phyloP scores from a whole-genome alignment of 2,888 invertebrate species.

The Lepetodrilus schrolli region DNA sequence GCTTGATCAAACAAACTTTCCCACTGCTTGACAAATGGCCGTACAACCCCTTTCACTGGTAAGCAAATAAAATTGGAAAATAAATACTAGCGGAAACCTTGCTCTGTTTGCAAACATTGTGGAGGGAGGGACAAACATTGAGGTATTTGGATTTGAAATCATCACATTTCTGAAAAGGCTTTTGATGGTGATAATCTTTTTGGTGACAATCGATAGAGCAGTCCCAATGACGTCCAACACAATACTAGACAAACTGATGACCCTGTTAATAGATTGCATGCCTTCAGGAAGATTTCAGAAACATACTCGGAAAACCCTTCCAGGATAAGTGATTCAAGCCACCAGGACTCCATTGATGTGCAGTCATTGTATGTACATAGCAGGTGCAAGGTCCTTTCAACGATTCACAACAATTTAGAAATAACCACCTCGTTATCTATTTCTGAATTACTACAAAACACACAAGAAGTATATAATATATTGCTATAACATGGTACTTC shows the following conservation, averaged over 20 bases:
- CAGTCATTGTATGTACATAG: too few species aligned
- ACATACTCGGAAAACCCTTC: too few species aligned
- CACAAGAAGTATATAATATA: too few species aligned
- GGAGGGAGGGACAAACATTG: not conserved
- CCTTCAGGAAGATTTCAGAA: not conserved
- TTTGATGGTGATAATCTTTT: slow-evolving; percentile 19
- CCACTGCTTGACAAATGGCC: not conserved
- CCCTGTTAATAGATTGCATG: not conserved
- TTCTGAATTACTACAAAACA: too few species aligned
- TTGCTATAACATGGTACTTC: too few species aligned
- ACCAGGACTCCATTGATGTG: too few species aligned
- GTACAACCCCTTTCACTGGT: not conserved
- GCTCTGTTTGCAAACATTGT: slow-evolving; percentile 22
- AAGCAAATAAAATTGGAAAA: slow-evolving; percentile 23
- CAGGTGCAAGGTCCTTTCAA: too few species aligned
- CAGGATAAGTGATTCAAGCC: too few species aligned
- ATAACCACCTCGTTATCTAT: too few species aligned
- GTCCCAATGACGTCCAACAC: not conserved
- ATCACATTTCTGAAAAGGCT: slow-evolving; percentile 18
- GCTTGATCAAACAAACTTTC: not conserved
- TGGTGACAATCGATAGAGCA: not conserved
- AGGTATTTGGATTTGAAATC: slow-evolving; percentile 19
- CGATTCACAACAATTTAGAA: too few species aligned
- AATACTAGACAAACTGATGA: not conserved
- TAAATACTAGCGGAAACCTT: not conserved